Evolutionary conservation across 2,797 vertebrate species (phyloP).

Genomic region (Fringilla coelebs): DNA sequence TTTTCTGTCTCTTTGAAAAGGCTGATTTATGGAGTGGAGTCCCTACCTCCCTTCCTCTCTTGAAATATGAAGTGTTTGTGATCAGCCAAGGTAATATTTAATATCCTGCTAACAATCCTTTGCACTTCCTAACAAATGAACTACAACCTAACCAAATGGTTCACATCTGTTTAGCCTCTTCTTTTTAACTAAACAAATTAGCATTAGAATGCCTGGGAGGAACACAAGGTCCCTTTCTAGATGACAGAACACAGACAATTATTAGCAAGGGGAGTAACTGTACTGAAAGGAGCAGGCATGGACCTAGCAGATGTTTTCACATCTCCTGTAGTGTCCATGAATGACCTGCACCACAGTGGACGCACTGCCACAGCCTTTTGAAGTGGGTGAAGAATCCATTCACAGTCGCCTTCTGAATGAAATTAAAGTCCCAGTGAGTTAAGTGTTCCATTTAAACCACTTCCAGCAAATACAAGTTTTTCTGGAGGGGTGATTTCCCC

Average conservation of each 20-base stretch:
- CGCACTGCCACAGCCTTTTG: not conserved
- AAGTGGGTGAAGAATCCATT: constrained; percentile 1
- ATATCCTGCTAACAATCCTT: constrained; percentile 75
- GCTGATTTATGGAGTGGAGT: constrained; percentile 72
- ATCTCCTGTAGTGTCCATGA: constrained; percentile 48
- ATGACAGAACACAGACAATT: constrained; percentile 74
- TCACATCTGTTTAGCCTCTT: constrained; percentile 78
- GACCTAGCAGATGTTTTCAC: constrained; percentile 44
- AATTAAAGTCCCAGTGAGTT: not conserved
- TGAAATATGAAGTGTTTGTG: constrained; percentile 81
- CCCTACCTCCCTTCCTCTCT: constrained; percentile 68
- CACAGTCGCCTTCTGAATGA: not conserved
- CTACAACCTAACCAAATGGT: constrained; percentile 73
- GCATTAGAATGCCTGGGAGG: constrained; percentile 73
- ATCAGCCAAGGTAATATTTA: constrained; percentile 79
- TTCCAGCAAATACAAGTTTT: not conserved
- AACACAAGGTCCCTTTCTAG: constrained; percentile 70
- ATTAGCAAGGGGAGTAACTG: constrained; percentile 51
- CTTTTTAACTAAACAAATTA: constrained; percentile 76
- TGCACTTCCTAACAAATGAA: constrained; percentile 76
- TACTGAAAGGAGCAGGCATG: constrained; percentile 17
- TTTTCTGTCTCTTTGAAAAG: constrained; percentile 73
- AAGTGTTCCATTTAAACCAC: not conserved
- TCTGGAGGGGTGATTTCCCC: rapidly evolving
- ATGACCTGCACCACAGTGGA: not conserved